Evolutionary conservation across 2,797 vertebrate species (phyloP), one percentile per base, ranked within the genome.

Genomic region (Toxotes lorentzi): DNA sequence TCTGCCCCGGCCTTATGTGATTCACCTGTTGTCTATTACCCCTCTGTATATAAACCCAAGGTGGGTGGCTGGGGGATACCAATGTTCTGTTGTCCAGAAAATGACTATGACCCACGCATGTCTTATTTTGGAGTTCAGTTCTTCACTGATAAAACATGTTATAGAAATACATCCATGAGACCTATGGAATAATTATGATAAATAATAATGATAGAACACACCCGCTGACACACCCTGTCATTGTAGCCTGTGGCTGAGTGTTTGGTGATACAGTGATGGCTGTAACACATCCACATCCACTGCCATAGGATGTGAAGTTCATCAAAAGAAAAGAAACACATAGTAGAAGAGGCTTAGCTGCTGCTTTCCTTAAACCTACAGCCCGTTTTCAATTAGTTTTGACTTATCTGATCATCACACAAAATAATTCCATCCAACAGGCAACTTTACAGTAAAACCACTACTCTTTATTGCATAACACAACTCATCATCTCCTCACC

Each of bases 401-500:
- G 23, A 71, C 41, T 67, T 34, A 54, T 73, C 61, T 78, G 40
- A 66, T 70, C 60, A 68, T 59, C 67, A 50, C 74, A 74, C 58
- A 21, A 54, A 23, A 56, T 66, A 65, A 65, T 17, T 73, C 24
- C 23, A 71, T 17, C 51, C 27, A 73, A 50, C 62, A 82, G 54
- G 59, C 43, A 51, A 38, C 35, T 70, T 74, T 43, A 45, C 67
- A 76, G 51, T 67, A 51, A 79, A 76, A 61, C 45, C 30, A 63
- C 61, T 50, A 23, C 51, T 75, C 70, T 53, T 76, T 27, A 40
- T 57, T 62, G 56, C 67, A 77, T 73, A 51, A 76, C 59, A 74
- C 54, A 65, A 66, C 45, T 81, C 71, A 69, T 78, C 74, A 65
- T 63, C 51, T 81, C 54, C 58, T 71, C 35, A 14, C 12, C 12